These are phyloP conservation scores for Conomelus anceps DNA, from an alignment of 2,888 invertebrate genomes.

Conservation along the genomic window DNA sequence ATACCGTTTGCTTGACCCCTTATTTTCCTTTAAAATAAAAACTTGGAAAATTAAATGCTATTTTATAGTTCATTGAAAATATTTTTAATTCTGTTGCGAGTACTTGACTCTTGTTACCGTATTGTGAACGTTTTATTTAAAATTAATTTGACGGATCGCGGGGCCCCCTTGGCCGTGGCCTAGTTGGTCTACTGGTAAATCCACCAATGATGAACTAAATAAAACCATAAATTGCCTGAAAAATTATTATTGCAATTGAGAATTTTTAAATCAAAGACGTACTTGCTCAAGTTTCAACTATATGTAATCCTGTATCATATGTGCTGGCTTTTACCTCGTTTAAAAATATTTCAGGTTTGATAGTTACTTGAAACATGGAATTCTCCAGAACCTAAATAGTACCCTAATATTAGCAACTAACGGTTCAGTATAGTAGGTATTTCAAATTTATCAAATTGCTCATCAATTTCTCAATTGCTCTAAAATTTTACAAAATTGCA, in stretches of 20 bases:
- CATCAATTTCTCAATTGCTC: not conserved
- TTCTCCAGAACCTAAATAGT: not conserved
- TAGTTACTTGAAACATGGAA: not conserved
- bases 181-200: no score
- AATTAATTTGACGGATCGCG: no score
- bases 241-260: not conserved
- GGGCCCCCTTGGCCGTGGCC: no score
- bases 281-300: not conserved
- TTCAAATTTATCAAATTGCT: not conserved
- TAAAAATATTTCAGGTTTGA: not conserved
- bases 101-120: no score
- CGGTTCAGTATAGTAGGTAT: not conserved
- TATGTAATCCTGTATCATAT: not conserved
- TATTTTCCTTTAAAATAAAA: no score
- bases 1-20: no score
- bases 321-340: not conserved
- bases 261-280: not conserved
- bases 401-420: not conserved
- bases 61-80: no score
- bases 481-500: not conserved
- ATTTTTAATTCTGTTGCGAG: no score
- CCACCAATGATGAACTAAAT: not conserved
- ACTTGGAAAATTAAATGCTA: no score
- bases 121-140: no score
- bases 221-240: not conserved